Evolutionary conservation across 2,113 vertebrate species (phyloP).

Genomic region (Xiphias gladius): DNA sequence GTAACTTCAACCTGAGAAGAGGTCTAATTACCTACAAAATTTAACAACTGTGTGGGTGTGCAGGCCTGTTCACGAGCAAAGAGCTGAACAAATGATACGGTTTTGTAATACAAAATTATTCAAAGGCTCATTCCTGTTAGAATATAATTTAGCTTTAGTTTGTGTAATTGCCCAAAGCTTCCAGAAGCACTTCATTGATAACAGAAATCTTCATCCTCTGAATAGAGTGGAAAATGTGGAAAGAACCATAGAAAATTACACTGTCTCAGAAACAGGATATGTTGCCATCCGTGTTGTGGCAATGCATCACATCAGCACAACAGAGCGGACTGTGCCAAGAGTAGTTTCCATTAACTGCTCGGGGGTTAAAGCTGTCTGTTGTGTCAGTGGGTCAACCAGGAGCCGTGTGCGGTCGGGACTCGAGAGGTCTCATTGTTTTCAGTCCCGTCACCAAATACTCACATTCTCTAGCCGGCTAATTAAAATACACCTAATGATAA

Average conservation of each 20-base stretch:
- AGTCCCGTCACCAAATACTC: conserved; percentile 40
- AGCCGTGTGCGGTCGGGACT: conserved; percentile 30
- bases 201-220: background rate
- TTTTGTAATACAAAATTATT: background rate
- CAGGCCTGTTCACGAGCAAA: background rate
- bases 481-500: conserved; percentile 50
- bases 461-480: conserved; percentile 28
- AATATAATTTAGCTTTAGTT: background rate
- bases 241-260: conserved; percentile 20
- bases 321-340: conserved; percentile 50
- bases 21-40: conserved; percentile 24
- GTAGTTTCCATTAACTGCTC: conserved; percentile 61
- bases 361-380: conserved; percentile 55
- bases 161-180: background rate
- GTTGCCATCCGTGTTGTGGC: conserved; percentile 29
- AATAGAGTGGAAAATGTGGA: conserved; percentile 17
- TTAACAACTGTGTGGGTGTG: conserved; percentile 11
- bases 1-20: background rate
- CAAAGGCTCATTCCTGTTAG: background rate
- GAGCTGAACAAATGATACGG: background rate
- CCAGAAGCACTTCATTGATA: background rate
- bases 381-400: conserved; percentile 44
- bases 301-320: conserved; percentile 48
- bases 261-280: conserved; percentile 65
- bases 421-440: conserved; percentile 43